A percentile compares a stretch with the other conserved stretches of the same genome.
These are phyloP conservation scores for Todus mexicanus DNA, from an alignment of 2,797 vertebrate species.

Conservation along the genomic window DNA sequence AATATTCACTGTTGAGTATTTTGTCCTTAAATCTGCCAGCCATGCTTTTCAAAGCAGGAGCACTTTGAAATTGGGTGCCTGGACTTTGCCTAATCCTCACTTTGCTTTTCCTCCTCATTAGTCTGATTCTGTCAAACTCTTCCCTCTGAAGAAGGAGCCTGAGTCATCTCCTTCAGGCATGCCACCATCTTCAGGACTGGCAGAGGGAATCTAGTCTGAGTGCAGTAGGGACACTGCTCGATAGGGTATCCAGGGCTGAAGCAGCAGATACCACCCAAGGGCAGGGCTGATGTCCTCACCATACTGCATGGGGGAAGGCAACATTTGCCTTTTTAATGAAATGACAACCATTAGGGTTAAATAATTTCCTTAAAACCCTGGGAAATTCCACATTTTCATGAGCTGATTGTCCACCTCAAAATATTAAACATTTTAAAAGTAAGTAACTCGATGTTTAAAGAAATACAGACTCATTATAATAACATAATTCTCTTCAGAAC, in stretches of 20 bases:
- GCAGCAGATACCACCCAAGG: not conserved
- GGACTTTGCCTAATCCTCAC: not conserved
- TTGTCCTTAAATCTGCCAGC: not conserved
- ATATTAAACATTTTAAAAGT: not conserved
- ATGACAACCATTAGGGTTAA: not conserved
- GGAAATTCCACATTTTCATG: not conserved
- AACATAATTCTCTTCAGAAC: slow-evolving; percentile 7
- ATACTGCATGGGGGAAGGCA: not conserved
- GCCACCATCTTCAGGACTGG: not conserved
- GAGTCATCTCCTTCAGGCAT: not conserved
- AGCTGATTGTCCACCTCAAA: slow-evolving; percentile 6
- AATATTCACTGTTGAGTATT: rapidly evolving
- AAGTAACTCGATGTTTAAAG: slow-evolving; percentile 41
- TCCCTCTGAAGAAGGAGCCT: not conserved
- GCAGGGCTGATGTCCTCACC: not conserved
- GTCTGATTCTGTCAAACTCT: not conserved
- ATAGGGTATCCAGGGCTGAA: not conserved
- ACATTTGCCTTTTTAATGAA: not conserved
- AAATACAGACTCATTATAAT: slow-evolving; percentile 30
- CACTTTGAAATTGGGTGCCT: not conserved
- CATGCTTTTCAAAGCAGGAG: not conserved
- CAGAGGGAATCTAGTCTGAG: not conserved
- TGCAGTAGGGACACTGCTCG: not conserved
- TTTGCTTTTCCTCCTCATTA: not conserved
- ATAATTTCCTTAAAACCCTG: not conserved